Evolutionary conservation across 2,888 invertebrate species (phyloP), one percentile per base, ranked within the genome.

Genomic region (Prosopocoilus inquinatus): DNA sequence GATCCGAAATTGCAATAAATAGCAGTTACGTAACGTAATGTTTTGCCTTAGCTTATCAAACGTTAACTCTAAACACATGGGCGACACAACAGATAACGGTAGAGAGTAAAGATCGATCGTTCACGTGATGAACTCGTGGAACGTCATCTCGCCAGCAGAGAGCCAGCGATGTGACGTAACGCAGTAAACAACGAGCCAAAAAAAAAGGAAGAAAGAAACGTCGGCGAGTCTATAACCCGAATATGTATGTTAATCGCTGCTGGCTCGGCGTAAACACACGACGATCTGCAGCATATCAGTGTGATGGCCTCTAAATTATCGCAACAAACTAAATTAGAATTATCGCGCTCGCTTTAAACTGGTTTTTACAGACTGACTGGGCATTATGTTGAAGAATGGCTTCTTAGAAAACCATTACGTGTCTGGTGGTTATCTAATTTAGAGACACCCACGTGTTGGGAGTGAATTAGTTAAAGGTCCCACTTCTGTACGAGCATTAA

Each of bases 41-140:
- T 11, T 15, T 41, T 41, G 41, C 41, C 12, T 41, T 15, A 7
- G 41, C 41, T 41, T 41, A 41, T 41, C 20, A 9, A 16, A 16
- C 16, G 15, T 41, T 16, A 15, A 41, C 13, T 16, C 13, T 11
- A 41, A 41, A 41, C 41, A 41, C 9, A 9, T 9, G 41, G 16
- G 9, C 9, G 16, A 41, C 41, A 41, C 11, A 41, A 41, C 41
- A 41, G 41, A 41, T 41, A 41, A 41, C 41, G 41, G 41, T 13
- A 41, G 41, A 41, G 41, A 15, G 16, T 15, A 41, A 16, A 41
- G 13, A 13, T 13, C 13, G 41, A 2, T 7, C 5, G 41, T 41
- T 15, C 41, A 41, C 12, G 41, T 41, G 41, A 41, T 41, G 41
- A 16, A 41, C 9, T 15, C 41, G 15, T 41, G 41, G 41, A 41